These are phyloP conservation scores for Myrmecobius fasciatus DNA, from an alignment of 2,113 vertebrate species.

Conservation along the genomic window DNA sequence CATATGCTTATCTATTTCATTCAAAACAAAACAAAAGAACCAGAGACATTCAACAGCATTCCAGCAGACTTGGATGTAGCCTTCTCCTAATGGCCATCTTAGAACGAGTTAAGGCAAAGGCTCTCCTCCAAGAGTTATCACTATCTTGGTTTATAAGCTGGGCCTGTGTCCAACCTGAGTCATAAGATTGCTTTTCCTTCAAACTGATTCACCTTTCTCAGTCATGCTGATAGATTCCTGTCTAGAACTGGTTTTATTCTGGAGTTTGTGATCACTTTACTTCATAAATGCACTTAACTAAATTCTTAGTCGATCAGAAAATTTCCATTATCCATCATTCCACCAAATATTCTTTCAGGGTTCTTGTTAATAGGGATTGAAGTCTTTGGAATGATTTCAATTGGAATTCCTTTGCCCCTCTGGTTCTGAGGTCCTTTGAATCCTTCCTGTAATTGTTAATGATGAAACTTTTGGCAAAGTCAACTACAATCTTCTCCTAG, in stretches of 20 bases:
- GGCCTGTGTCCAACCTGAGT: conserved; percentile 43
- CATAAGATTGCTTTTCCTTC: conserved; percentile 85
- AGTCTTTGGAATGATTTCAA: conserved; percentile 97
- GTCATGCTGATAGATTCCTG: conserved; percentile 95
- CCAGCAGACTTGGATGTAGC: conserved; percentile 68
- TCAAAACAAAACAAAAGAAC: conserved; percentile 55
- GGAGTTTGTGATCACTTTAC: conserved; percentile 90
- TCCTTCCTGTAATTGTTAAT: conserved; percentile 97
- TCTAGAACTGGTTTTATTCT: conserved; percentile 99
- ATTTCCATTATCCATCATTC: conserved; percentile 87
- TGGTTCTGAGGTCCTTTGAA: conserved; percentile 92
- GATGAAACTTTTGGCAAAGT: conserved; percentile 93
- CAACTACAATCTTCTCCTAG: conserved; percentile 98
- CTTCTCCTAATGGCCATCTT: conserved; percentile 5
- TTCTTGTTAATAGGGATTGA: conserved; percentile 90
- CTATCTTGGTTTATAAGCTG: background rate
- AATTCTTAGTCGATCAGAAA: conserved; percentile 99
- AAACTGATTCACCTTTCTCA: conserved; percentile 87
- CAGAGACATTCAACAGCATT: conserved; percentile 71
- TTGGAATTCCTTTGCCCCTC: conserved; percentile 96
- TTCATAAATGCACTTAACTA: conserved; percentile 91
- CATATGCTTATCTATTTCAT: conserved; percentile 75
- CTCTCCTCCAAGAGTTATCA: conserved; percentile 27
- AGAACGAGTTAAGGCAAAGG: conserved; percentile 84
- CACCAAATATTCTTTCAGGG: conserved; percentile 90